phyloP scores from a whole-genome alignment of 2,113 vertebrate species.

The Pagrus major region DNA sequence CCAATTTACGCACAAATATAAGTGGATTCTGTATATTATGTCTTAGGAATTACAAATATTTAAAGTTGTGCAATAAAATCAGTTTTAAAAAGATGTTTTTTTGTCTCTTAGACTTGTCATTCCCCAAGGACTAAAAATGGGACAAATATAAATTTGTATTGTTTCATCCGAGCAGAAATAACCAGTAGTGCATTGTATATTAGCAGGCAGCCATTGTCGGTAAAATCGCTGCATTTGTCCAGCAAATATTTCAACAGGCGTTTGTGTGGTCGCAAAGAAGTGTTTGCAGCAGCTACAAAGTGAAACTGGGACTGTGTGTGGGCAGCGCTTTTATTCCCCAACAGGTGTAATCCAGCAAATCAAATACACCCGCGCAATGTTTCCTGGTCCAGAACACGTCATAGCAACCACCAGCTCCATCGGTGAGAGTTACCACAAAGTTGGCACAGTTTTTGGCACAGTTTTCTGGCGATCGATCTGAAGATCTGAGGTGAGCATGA shows the following conservation, averaged over 20 bases:
- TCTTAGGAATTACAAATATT: constrained; percentile 27
- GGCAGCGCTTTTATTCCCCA: constrained; percentile 4
- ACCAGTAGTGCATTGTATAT: background rate
- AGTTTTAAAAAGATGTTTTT: constrained; percentile 3
- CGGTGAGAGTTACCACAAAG: background rate
- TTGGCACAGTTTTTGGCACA: background rate
- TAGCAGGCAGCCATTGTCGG: too few relatives aligned
- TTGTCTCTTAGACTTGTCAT: background rate
- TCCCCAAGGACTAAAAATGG: background rate
- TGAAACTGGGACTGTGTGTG: background rate
- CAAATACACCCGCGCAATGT: constrained; percentile 53
- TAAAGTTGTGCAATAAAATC: constrained; percentile 75
- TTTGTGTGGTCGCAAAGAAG: background rate
- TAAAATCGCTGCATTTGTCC: background rate
- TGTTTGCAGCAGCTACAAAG: background rate
- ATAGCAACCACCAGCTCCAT: background rate
- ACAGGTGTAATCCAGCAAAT: constrained; percentile 56
- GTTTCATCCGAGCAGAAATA: background rate
- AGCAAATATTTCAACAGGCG: background rate
- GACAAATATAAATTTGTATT: background rate
- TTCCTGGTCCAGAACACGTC: constrained; percentile 10
- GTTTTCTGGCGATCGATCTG: background rate
- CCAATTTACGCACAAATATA: constrained; percentile 55
- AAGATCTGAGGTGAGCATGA: constrained; percentile 47
- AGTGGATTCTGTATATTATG: constrained; percentile 36